A percentile compares a stretch with the other conserved stretches of the same genome.
These are phyloP conservation scores for Ataeniobius toweri DNA, from an alignment of 2,797 vertebrate species.

Conservation along the genomic window DNA sequence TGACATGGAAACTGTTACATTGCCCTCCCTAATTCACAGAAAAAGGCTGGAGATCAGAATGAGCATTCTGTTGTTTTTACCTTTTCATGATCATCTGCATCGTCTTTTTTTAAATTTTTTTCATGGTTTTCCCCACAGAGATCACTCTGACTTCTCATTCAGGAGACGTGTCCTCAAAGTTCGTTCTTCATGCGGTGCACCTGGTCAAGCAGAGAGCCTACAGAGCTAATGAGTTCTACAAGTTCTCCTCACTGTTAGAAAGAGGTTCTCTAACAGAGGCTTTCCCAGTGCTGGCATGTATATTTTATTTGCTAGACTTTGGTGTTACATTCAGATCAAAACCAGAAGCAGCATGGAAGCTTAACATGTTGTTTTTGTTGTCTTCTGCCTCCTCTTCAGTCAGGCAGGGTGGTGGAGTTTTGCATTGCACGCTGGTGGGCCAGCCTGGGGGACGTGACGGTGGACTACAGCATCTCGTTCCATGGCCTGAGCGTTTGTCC, in stretches of 20 bases:
- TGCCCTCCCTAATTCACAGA: no score
- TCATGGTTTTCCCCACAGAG: constrained; percentile 77
- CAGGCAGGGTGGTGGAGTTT: constrained; percentile 91
- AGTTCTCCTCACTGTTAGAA: constrained; percentile 94
- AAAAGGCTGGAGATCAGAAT: not conserved
- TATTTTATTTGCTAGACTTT: not conserved
- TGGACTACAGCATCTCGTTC: constrained; percentile 93
- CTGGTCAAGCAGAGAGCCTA: constrained; percentile 95
- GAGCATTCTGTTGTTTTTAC: not conserved
- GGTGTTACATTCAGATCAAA: not conserved
- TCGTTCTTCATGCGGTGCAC: constrained; percentile 96
- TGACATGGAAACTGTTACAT: no score
- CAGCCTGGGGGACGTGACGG: constrained; percentile 92
- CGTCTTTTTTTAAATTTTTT: not conserved
- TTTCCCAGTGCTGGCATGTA: constrained; percentile 91
- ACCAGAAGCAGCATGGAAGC: not conserved
- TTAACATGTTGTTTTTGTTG: not conserved
- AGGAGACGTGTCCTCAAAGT: constrained; percentile 94
- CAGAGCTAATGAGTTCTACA: constrained; percentile 97
- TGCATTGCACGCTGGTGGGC: constrained; percentile 99
- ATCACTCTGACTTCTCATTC: constrained; percentile 92
- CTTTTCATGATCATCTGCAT: not conserved
- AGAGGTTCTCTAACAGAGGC: constrained; percentile 93
- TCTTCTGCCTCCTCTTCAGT: constrained; percentile 72
- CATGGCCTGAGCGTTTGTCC: constrained; percentile 89